These are phyloP conservation scores for Dascillus cervinus DNA, from an alignment of 2,888 invertebrate species.

Conservation along the genomic window DNA sequence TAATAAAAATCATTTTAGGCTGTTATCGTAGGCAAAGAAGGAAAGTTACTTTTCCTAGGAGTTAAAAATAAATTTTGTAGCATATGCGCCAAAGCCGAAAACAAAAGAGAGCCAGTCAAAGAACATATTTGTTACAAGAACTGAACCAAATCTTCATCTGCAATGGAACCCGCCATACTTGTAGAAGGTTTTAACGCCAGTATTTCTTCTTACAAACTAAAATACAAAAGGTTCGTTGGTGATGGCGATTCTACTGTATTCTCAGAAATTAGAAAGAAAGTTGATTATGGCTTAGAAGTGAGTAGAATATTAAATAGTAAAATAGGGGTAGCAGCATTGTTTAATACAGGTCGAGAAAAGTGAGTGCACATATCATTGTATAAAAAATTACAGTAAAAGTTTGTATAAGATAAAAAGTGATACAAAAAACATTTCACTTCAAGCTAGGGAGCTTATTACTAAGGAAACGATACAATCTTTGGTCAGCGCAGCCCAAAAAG, in stretches of 20 bases:
- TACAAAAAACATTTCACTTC: no score
- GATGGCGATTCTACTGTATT: slow-evolving; percentile 34
- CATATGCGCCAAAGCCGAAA: slow-evolving; percentile 23
- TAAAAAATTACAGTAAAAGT: slow-evolving; percentile 13
- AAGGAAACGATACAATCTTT: no score
- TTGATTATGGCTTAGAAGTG: slow-evolving; percentile 22
- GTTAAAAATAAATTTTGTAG: slow-evolving; percentile 29
- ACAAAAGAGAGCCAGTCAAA: slow-evolving; percentile 10
- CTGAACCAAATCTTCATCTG: slow-evolving; percentile 27
- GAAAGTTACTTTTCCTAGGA: slow-evolving; percentile 26
- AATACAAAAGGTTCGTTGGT: slow-evolving; percentile 27
- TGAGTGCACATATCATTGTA: slow-evolving; percentile 29
- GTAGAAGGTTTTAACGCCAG: slow-evolving; percentile 29
- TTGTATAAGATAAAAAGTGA: slow-evolving; percentile 11
- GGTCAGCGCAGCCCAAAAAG: no score
- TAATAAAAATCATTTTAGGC: slow-evolving; percentile 8
- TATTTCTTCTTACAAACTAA: no score
- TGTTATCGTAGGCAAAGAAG: slow-evolving; percentile 16
- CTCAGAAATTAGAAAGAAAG: slow-evolving; percentile 18
- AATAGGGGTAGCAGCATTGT: no score
- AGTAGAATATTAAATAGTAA: no score
- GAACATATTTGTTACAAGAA: slow-evolving; percentile 31
- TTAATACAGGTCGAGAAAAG: slow-evolving; percentile 25
- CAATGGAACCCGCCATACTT: slow-evolving; percentile 32
- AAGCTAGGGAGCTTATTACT: no score